Evolutionary conservation across 2,113 vertebrate species (phyloP).

Genomic region (Climacteris rufus): DNA sequence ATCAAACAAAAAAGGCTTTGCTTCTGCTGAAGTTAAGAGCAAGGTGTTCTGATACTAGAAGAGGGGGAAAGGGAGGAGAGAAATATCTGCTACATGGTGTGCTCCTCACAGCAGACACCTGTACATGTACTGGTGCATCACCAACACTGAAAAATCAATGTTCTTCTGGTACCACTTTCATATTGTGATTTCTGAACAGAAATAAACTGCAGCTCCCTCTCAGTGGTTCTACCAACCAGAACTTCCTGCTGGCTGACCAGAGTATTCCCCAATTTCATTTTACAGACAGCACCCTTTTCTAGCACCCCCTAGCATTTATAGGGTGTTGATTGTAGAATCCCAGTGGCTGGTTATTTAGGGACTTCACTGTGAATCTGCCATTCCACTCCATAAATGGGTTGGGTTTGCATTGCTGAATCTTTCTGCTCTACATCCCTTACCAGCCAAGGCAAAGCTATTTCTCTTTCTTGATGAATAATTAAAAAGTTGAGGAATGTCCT

Average conservation of each 20-base stretch:
- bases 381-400: neutral
- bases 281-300: neutral
- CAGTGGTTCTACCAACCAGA: rapidly evolving
- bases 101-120: neutral
- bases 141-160: neutral
- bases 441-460: neutral
- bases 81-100: neutral
- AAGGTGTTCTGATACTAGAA: neutral
- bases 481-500: neutral
- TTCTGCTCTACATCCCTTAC: neutral
- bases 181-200: neutral
- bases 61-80: neutral
- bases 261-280: neutral
- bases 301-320: neutral
- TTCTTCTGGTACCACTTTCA: neutral
- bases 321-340: neutral
- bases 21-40: neutral
- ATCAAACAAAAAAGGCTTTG: neutral
- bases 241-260: neutral
- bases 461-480: neutral
- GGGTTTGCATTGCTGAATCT: neutral
- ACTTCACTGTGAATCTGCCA: neutral
- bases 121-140: rapidly evolving
- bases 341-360: neutral
- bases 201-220: neutral